Conservation (phyloP, 2,888 invertebrate genomes). For the Hemistola chrysoprasaria region DNA sequence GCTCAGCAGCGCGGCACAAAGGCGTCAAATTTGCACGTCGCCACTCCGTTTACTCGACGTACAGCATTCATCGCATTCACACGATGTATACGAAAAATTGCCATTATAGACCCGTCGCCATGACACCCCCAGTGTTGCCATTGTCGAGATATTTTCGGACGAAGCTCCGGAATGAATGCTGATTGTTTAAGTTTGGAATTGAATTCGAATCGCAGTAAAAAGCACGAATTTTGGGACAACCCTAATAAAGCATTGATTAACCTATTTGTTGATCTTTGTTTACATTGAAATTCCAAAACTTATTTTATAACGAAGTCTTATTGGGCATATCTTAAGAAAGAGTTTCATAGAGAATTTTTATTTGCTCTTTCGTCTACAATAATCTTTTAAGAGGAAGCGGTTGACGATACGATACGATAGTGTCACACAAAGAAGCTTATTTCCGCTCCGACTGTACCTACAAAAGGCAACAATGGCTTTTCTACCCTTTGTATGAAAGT, state of each 20-base stretch:
- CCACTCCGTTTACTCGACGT: conserved; percentile 73
- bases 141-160: conserved; percentile 27
- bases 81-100: conserved; percentile 75
- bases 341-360: conserved; percentile 61
- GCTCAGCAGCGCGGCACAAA: conserved; percentile 63
- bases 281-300: too few relatives aligned
- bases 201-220: too few relatives aligned
- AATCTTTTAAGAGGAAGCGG: conserved; percentile 77
- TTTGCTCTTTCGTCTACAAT: conserved; percentile 72
- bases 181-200: conserved; percentile 3
- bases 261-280: too few relatives aligned
- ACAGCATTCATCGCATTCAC: conserved; percentile 74
- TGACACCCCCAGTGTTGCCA: conserved; percentile 48
- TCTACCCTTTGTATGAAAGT: conserved; percentile 37
- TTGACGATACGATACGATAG: conserved; percentile 73
- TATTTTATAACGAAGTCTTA: too few relatives aligned
- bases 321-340: conserved; percentile 1
- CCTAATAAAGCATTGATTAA: too few relatives aligned
- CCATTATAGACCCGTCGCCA: conserved; percentile 65
- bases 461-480: conserved; percentile 55
- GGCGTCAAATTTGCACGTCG: conserved; percentile 80
- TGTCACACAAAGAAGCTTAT: conserved; percentile 80
- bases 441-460: conserved; percentile 68
- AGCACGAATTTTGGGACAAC: too few relatives aligned
- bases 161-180: conserved; percentile 13